These are phyloP conservation scores for Glossophaga mutica DNA, from an alignment of 2,797 vertebrate genomes.

Conservation along the genomic window DNA sequence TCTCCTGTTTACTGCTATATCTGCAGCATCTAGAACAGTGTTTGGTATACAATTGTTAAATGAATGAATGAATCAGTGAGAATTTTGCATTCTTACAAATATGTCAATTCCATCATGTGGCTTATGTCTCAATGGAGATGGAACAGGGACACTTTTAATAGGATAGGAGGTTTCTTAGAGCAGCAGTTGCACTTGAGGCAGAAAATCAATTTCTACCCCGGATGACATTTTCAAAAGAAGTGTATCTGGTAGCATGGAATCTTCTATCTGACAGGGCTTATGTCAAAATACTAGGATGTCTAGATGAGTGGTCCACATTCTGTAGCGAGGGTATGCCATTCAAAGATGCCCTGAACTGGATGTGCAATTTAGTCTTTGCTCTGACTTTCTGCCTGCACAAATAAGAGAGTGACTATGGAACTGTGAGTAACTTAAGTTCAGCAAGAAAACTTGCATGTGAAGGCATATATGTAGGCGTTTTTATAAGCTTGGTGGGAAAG, in stretches of 20 bases:
- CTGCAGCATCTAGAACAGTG: neutral
- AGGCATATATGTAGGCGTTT: neutral
- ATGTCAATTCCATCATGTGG: neutral
- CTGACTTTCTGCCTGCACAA: neutral
- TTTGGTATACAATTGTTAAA: neutral
- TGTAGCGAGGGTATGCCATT: neutral
- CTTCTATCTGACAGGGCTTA: slow-evolving; percentile 58
- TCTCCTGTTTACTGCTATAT: neutral
- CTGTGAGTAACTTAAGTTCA: neutral
- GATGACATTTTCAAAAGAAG: slow-evolving; percentile 75
- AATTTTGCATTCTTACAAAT: slow-evolving; percentile 29
- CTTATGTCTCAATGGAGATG: neutral
- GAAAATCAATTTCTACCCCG: slow-evolving; percentile 72
- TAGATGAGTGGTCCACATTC: slow-evolving; percentile 55
- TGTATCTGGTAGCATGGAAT: slow-evolving; percentile 61
- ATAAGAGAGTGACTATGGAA: neutral
- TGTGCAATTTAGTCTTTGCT: neutral
- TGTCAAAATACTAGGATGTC: slow-evolving; percentile 60
- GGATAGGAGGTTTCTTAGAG: slow-evolving; percentile 49
- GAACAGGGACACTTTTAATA: slow-evolving; percentile 63
- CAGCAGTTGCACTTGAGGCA: slow-evolving; percentile 51
- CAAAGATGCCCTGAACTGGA: neutral
- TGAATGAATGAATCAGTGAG: neutral
- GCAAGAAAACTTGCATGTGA: slow-evolving; percentile 20
- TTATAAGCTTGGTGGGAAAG: slow-evolving; percentile 17